Base-by-base conservation (phyloP, 35 echinoderm and acorn worm genomes). In the Stichopus chloronotus region DNA sequence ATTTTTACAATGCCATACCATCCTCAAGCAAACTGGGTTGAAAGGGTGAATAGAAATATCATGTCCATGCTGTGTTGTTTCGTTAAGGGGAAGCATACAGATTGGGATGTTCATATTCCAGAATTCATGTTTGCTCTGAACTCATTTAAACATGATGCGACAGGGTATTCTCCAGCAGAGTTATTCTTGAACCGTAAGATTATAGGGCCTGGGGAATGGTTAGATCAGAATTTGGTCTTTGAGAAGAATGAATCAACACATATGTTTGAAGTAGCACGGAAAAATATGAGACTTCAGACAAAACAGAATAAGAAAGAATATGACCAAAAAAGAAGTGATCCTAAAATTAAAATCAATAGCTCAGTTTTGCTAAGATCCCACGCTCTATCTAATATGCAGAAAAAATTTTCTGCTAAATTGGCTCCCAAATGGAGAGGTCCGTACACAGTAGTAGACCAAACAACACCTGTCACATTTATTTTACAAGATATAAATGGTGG, bases 91-190 rank as follows among this genome's bases (percentile, higher is more conserved):
- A 52, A 79, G 11, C 90, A 92, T 22, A 53, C 16, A 8, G 53
- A 76, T 16, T 92, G 90, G 90, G 90, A 92, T 58, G 56, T 5
- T 4, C 77, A 92, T 55, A 58, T 78, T 5, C 10, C 25, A n/a
- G 72, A 92, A 21, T 92, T 88, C 52, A 88, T 88, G 85, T 88
- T 88, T 80, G 90, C 90, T 7, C 8, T 92, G 55, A 92, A 92
- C 57, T 78, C 90, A 20, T 59, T 60, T 58, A 14, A 88, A 20
- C 85, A 88, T 22, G 85, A 88, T 65, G 54, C 85, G 5, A 88
- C 85, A 88, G 85, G 85, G 55, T 59, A 16, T 88, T 58, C 85
- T 43, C 85, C 85, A 88, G 7, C 7, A 16, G 56, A 88, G 5
- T 23, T 88, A 23, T 65, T 88, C 52, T 88, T 88, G 17, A 43